These are phyloP conservation scores for Premnoplex brunnescens DNA, from an alignment of 2,797 vertebrate genomes.

Conservation along the genomic window DNA sequence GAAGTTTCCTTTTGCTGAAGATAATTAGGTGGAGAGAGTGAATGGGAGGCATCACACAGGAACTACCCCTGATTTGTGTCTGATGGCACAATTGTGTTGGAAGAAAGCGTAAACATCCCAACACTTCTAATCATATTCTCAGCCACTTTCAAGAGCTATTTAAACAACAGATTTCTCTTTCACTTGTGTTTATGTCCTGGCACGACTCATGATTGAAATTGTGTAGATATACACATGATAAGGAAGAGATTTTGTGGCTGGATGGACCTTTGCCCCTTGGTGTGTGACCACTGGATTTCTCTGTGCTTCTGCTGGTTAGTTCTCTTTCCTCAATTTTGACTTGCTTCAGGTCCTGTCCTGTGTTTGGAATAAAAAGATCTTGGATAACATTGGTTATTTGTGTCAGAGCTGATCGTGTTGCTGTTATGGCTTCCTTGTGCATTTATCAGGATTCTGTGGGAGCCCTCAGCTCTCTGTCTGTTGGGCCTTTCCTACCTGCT, in stretches of 20 bases:
- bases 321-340: not conserved
- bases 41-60: not conserved
- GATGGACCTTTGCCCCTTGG: not conserved
- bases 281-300: not conserved
- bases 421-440: not conserved
- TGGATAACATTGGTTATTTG: not conserved
- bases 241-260: not conserved
- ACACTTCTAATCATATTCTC: not conserved
- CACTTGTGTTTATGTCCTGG: not conserved
- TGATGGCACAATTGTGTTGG: not conserved
- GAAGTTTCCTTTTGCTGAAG: not conserved
- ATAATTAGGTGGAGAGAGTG: not conserved
- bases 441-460: not conserved
- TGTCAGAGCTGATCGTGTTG: not conserved
- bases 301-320: not conserved
- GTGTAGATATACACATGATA: not conserved
- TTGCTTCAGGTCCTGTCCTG: not conserved
- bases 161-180: not conserved
- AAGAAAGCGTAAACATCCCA: not conserved
- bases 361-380: not conserved
- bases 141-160: not conserved
- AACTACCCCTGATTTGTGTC: fast-evolving
- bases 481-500: not conserved
- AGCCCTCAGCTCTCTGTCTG: not conserved
- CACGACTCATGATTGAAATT: not conserved